These are phyloP conservation scores for Marasmarcha lunaedactyla DNA, from an alignment of 2,888 invertebrate genomes.

Conservation along the genomic window DNA sequence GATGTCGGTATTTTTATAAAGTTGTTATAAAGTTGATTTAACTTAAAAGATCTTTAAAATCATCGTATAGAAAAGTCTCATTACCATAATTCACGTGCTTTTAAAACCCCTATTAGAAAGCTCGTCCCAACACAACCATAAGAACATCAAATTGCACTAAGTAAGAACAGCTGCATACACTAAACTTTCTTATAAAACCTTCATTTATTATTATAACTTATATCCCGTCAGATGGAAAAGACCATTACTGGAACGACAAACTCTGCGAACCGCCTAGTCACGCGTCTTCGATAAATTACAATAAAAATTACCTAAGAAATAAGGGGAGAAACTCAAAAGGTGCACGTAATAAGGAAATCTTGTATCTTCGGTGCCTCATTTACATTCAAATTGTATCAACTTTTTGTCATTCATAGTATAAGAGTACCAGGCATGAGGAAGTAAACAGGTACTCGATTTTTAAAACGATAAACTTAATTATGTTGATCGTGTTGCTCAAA, in stretches of 20 bases:
- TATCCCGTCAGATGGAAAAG: conserved; percentile 11
- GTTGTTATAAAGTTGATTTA: too few relatives aligned
- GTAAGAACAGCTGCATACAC: not conserved
- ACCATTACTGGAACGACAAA: conserved; percentile 27
- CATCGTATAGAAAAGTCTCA: too few relatives aligned
- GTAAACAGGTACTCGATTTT: too few relatives aligned
- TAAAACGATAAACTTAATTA: too few relatives aligned
- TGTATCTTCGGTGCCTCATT: conserved; percentile 53
- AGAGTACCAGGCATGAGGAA: too few relatives aligned
- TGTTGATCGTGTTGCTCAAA: too few relatives aligned
- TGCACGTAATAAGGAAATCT: conserved; percentile 56
- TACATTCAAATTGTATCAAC: conserved; percentile 62
- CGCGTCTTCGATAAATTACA: conserved; percentile 59
- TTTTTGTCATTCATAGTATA: not conserved
- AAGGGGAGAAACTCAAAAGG: conserved; percentile 13
- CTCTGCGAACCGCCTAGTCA: conserved; percentile 51
- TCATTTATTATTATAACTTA: conserved; percentile 1
- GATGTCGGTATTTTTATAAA: too few relatives aligned
- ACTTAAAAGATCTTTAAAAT: too few relatives aligned
- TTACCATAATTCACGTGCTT: too few relatives aligned
- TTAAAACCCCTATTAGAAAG: too few relatives aligned
- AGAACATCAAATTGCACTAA: not conserved
- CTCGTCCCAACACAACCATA: too few relatives aligned
- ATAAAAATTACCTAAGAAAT: conserved; percentile 34
- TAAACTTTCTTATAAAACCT: not conserved